These are phyloP conservation scores for Spisula solida DNA, from an alignment of 2,888 invertebrate species.

Conservation along the genomic window DNA sequence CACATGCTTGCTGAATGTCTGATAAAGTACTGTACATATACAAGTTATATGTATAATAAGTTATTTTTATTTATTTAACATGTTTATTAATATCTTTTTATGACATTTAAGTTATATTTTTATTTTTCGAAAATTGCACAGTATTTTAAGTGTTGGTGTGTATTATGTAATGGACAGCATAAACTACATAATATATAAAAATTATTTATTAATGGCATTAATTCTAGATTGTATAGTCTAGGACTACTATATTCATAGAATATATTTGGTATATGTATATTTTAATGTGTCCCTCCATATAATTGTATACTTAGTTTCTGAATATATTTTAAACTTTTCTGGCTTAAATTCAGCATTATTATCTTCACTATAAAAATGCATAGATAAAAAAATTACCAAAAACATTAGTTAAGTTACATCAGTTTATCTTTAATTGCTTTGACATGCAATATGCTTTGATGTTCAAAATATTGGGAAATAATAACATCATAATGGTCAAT, in stretches of 20 bases:
- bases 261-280: no score
- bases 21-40: not conserved
- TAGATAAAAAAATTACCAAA: not conserved
- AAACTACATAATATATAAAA: not conserved
- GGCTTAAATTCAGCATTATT: not conserved
- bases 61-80: not conserved
- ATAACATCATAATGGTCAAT: not conserved
- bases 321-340: not conserved
- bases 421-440: not conserved
- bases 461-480: not conserved
- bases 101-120: slow-evolving; percentile 5
- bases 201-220: not conserved
- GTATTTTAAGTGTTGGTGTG: not conserved
- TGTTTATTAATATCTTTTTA: not conserved
- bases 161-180: not conserved
- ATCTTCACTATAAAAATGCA: not conserved
- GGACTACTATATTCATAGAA: no score
- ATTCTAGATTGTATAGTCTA: no score
- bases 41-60: not conserved
- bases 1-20: not conserved
- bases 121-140: not conserved
- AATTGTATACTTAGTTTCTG: not conserved
- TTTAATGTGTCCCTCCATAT: not conserved
- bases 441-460: not conserved
- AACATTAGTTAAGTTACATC: no score